Evolutionary conservation across 64 coral and sea anemone species (phyloP), one percentile per base, ranked within the genome.

Genomic region (Dendronephthya gigantea): DNA sequence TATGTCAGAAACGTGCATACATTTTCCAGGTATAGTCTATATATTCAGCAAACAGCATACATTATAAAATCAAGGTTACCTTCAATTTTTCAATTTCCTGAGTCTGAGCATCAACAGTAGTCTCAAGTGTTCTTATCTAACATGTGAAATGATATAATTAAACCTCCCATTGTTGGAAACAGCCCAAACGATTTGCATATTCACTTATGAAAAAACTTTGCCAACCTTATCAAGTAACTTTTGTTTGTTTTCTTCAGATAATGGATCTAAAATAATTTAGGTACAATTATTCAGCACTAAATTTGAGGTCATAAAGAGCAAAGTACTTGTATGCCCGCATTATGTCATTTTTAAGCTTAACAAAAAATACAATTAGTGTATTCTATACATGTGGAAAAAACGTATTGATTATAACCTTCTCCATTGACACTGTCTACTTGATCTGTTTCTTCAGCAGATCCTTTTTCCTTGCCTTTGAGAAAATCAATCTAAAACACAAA

Each of bases 181-280:
- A n/a, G n/a, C n/a, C n/a, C n/a, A n/a, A n/a, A n/a, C n/a, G n/a
- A n/a, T n/a, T n/a, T n/a, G n/a, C n/a, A n/a, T n/a, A n/a, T n/a
- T n/a, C n/a, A n/a, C n/a, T n/a, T n/a, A n/a, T n/a, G n/a, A n/a
- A n/a, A n/a, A n/a, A 45, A 6, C 41, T 11, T 45, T 45, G 41
- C 41, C 41, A 45, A 97, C 94, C 94, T 86, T 97, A 14, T 97
- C 94, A 56, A 89, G 31, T 0, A 97, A 40, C 37, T 89, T 93
- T 83, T 97, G 94, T 29, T 92, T 93, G 36, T 97, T 89, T 85
- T 97, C 94, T 70, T 93, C 94, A 93, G 91, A 91, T 65, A 93
- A 92, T 9, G 91, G 87, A 55, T 91, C 94, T 97, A 9, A n/a
- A 48, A n/a, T 1, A 39, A 16, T 36, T 52, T 79, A 31, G 32